These are phyloP conservation scores for Keiferia lycopersicella DNA, from an alignment of 2,888 invertebrate species.

Conservation along the genomic window DNA sequence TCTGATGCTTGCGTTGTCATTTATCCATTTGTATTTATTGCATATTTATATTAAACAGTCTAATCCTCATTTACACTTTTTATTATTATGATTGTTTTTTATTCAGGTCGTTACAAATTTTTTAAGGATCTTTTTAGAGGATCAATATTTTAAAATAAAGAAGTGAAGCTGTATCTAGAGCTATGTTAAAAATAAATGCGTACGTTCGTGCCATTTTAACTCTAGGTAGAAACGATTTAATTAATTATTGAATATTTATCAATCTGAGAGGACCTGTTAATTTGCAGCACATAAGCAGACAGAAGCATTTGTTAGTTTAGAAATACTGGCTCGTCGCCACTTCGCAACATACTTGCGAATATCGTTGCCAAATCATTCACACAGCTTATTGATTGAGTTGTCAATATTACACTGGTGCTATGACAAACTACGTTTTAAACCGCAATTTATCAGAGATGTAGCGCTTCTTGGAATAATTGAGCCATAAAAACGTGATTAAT, in stretches of 20 bases:
- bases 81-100: no score
- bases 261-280: conserved; percentile 13
- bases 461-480: not conserved
- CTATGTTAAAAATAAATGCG: not conserved
- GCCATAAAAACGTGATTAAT: not conserved
- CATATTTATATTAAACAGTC: no score
- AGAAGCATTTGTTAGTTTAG: conserved; percentile 15
- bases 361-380: conserved; percentile 8
- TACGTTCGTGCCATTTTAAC: not conserved
- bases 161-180: no score
- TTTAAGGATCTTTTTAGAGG: no score
- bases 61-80: no score
- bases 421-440: not conserved
- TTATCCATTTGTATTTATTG: no score
- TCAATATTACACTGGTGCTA: conserved; percentile 3
- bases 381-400: conserved; percentile 14
- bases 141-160: no score
- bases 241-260: not conserved
- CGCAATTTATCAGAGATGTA: not conserved
- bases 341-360: conserved; percentile 14
- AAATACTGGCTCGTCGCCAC: conserved; percentile 21
- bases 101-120: no score
- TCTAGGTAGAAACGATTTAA: not conserved
- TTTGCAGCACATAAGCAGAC: conserved; percentile 8
- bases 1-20: no score